Base-by-base conservation (phyloP, 2,113 vertebrate genomes). In the Anser cygnoides region DNA sequence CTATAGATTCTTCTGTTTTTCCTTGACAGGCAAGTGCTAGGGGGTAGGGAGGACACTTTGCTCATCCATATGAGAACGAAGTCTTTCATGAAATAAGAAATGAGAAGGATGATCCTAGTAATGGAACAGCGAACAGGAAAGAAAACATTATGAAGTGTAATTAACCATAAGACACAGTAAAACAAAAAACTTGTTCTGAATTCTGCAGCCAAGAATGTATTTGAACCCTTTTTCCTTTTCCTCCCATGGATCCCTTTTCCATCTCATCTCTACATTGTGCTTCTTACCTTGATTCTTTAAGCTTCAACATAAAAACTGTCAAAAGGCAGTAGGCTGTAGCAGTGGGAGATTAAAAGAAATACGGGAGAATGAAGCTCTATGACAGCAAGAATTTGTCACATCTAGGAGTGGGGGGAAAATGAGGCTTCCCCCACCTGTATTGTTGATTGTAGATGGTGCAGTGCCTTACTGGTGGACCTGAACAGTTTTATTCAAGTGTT, bases 111-210 rank as follows among this genome's bases (percentile, higher is more conserved):
- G 52, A 59, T 58, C 84, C 41, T 72, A 61, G 52, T 4, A 81
- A n/a, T 13, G 85, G 52, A 83, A 43, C 6, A 63, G 12, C 39
- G 66, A 54, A 43, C 82, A 61, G n/a, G 72, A 58, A 21, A 66
- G 8, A 50, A 72, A 76, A 75, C 35, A 0, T 4, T 29, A 2
- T 1, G 33, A 71, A 52, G 23, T 20, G 3, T 44, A 28, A 37
- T 58, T 73, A 62, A 66, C 37, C 18, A 71, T 9, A 50, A 16
- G 21, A 28, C 18, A 12, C 6, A 43, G 14, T 37, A 54, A 49
- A 39, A 39, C 10, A 10, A 71, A 67, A 82, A 11, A 8, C 37
- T 82, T 55, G 19, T 55, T 90, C 65, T 72, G 82, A 85, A 75
- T 59, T 59, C 29, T 59, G 7, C 35, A 90, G 46, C 31, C 41